These are phyloP conservation scores for Mastacembelus armatus DNA, from an alignment of 2,797 vertebrate genomes.

Conservation along the genomic window DNA sequence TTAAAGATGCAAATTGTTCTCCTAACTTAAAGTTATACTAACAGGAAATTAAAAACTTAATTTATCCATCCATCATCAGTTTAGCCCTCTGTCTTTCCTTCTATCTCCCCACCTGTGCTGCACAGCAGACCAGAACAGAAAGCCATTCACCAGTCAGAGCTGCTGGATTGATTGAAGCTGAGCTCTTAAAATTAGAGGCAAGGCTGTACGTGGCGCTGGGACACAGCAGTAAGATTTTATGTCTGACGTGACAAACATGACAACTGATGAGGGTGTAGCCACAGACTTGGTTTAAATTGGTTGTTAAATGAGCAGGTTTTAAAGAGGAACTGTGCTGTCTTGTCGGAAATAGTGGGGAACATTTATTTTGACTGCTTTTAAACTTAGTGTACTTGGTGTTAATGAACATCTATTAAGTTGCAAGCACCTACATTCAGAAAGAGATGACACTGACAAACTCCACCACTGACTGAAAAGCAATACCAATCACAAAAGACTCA, in stretches of 20 bases:
- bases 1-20: no score
- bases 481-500: background rate
- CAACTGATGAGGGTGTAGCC: slow-evolving; percentile 50
- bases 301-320: slow-evolving; percentile 58
- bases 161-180: slow-evolving; percentile 48
- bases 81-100: slow-evolving; percentile 4
- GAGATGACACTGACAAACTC: background rate
- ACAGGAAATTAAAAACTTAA: slow-evolving; percentile 5
- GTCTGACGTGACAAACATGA: slow-evolving; percentile 54
- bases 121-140: slow-evolving; percentile 42
- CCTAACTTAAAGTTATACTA: slow-evolving; percentile 3
- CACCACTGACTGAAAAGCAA: background rate
- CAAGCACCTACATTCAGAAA: slow-evolving; percentile 8
- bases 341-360: slow-evolving; percentile 30
- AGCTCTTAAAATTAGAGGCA: slow-evolving; percentile 48
- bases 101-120: slow-evolving; percentile 15
- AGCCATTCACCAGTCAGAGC: slow-evolving; percentile 36
- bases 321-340: slow-evolving; percentile 48
- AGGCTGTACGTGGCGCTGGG: slow-evolving; percentile 17
- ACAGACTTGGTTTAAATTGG: slow-evolving; percentile 44
- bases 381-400: slow-evolving; percentile 17
- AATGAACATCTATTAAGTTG: slow-evolving; percentile 17
- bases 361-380: slow-evolving; percentile 37
- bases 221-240: slow-evolving; percentile 55
- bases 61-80: slow-evolving; percentile 19